These are phyloP conservation scores for Bruchidius siliquastri DNA, from an alignment of 2,888 invertebrate genomes.

Conservation along the genomic window DNA sequence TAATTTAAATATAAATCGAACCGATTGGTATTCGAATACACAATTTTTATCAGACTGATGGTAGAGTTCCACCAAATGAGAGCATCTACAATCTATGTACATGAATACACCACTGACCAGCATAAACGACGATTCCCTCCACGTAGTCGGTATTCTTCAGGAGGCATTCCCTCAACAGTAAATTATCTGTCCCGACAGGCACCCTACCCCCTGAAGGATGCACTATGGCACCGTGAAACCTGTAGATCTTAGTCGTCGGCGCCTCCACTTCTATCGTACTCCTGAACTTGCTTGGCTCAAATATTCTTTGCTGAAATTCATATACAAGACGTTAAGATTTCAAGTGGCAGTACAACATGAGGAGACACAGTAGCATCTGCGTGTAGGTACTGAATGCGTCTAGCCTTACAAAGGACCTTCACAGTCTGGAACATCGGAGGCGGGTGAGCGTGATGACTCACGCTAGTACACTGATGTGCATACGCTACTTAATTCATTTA, in stretches of 20 bases:
- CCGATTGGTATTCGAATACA: no score
- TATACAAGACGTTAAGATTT: conserved; percentile 13
- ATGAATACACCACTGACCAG: conserved; percentile 53
- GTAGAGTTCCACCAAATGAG: no score
- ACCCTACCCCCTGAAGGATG: conserved; percentile 75
- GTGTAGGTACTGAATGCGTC: no score
- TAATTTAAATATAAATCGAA: no score
- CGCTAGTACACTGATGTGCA: no score
- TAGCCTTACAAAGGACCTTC: no score
- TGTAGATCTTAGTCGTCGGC: conserved; percentile 93
- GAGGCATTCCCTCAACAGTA: conserved; percentile 87
- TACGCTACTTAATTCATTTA: no score
- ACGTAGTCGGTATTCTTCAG: conserved; percentile 95
- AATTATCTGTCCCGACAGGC: conserved; percentile 82
- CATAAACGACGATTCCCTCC: conserved; percentile 95
- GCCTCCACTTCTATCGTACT: conserved; percentile 88
- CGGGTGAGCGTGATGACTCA: no score
- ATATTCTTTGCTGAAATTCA: conserved; percentile 59
- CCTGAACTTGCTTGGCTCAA: conserved; percentile 75
- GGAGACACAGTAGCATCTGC: no score
- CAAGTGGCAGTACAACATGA: neutral
- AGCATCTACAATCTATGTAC: no score
- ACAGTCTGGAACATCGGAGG: no score
- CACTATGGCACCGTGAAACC: conserved; percentile 85
- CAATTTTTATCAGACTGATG: no score